A percentile compares a stretch with the other conserved stretches of the same genome.
phyloP scores from a whole-genome alignment of 2,888 invertebrate species.

The Lumbricus terrestris region DNA sequence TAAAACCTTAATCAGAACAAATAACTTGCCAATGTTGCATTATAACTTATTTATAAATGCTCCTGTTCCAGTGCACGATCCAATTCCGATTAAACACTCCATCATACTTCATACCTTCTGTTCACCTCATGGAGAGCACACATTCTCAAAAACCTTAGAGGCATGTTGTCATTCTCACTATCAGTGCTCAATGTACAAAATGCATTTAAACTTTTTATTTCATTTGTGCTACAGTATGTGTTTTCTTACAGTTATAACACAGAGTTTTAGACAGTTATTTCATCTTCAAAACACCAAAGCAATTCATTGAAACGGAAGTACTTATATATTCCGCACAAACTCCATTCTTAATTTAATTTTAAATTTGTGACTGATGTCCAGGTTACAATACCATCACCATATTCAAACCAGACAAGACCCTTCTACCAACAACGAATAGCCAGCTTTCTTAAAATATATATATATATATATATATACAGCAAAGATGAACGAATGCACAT shows the following conservation, averaged over 20 bases:
- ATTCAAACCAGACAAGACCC: not conserved
- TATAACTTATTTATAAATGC: too few species aligned
- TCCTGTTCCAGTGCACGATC: too few species aligned
- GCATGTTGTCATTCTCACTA: too few species aligned
- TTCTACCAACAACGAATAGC: not conserved
- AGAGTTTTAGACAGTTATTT: not conserved
- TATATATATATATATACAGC: not conserved
- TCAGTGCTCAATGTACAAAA: too few species aligned
- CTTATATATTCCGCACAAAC: not conserved
- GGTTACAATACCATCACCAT: constrained; percentile 3
- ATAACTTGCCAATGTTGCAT: too few species aligned
- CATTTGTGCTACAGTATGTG: not conserved
- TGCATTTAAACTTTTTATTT: not conserved
- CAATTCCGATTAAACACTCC: too few species aligned
- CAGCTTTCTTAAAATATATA: not conserved
- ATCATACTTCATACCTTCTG: too few species aligned
- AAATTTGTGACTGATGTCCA: not conserved
- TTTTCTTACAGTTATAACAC: not conserved
- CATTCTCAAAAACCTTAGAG: too few species aligned
- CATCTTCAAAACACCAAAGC: not conserved
- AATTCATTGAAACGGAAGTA: not conserved
- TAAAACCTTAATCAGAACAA: too few species aligned
- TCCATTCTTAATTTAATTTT: not conserved
- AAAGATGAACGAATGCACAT: not conserved
- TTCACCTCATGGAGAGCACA: too few species aligned